phyloP scores from a whole-genome alignment of 2,888 invertebrate species.

The Drosophila eohydei region DNA sequence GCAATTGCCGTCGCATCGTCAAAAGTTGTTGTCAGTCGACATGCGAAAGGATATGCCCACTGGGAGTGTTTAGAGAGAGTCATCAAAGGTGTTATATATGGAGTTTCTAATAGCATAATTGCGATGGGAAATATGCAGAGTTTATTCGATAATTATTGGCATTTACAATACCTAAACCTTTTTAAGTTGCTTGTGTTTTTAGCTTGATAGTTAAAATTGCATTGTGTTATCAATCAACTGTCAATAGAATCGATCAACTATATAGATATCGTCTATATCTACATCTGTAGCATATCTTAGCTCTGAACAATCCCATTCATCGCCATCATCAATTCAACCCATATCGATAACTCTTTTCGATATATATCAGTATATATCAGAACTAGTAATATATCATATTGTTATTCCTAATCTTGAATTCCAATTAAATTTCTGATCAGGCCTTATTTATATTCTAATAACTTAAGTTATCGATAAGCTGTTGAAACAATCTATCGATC shows the following conservation, averaged over 20 bases:
- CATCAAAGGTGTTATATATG: conserved; percentile 44
- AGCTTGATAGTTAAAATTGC: background rate
- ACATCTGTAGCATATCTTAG: too few species aligned
- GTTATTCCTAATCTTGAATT: background rate
- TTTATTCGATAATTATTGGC: background rate
- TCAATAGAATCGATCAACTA: background rate
- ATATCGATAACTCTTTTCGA: too few species aligned
- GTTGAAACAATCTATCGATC: background rate
- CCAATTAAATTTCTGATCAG: too few species aligned
- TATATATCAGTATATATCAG: too few species aligned
- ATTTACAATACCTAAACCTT: background rate
- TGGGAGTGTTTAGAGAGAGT: conserved; percentile 37
- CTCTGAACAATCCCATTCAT: too few species aligned
- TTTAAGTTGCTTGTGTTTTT: background rate
- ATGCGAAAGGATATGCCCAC: conserved; percentile 69
- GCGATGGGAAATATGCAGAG: background rate
- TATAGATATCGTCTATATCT: too few species aligned
- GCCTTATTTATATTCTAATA: too few species aligned
- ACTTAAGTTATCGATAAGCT: background rate
- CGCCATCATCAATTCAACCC: too few species aligned
- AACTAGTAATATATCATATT: background rate
- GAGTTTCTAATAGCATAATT: conserved; percentile 16
- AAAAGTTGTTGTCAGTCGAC: conserved; percentile 63
- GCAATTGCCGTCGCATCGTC: conserved; percentile 38
- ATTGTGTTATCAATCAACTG: background rate